Evolutionary conservation across 2,888 invertebrate species (phyloP).

Genomic region (Leistus spinibarbis): DNA sequence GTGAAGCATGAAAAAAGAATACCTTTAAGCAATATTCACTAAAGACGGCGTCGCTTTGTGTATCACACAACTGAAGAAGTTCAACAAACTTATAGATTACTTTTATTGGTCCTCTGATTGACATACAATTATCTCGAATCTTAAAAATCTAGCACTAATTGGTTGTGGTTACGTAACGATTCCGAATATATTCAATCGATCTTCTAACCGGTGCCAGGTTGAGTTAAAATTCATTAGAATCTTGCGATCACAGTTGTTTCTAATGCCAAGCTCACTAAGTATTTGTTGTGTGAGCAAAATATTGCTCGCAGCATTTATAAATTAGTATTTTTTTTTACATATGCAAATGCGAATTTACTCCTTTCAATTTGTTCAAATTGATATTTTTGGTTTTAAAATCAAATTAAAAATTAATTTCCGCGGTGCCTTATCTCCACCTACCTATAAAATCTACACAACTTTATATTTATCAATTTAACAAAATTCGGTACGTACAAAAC

Average conservation of each 20-base stretch:
- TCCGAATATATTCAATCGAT: constrained; percentile 3
- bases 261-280: not conserved
- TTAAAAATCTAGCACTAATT: constrained; percentile 37
- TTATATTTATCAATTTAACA: too few species aligned
- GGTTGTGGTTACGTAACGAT: constrained; percentile 33
- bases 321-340: not conserved
- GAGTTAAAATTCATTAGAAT: not conserved
- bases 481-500: too few species aligned
- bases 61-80: constrained; percentile 25
- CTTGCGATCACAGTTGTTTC: not conserved
- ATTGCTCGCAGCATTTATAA: not conserved
- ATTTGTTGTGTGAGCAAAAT: not conserved
- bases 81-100: constrained; percentile 38
- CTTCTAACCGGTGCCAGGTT: not conserved
- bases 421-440: too few species aligned
- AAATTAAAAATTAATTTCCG: too few species aligned
- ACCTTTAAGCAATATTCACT: constrained; percentile 19
- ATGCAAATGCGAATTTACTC: not conserved
- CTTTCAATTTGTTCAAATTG: not conserved
- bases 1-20: constrained; percentile 1
- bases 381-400: too few species aligned
- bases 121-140: constrained; percentile 37
- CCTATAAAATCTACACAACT: too few species aligned
- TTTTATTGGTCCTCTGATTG: constrained; percentile 36
- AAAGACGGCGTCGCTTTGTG: constrained; percentile 23